Base-by-base conservation (phyloP, 2,797 vertebrate genomes). In the Lagocephalus sceleratus region DNA sequence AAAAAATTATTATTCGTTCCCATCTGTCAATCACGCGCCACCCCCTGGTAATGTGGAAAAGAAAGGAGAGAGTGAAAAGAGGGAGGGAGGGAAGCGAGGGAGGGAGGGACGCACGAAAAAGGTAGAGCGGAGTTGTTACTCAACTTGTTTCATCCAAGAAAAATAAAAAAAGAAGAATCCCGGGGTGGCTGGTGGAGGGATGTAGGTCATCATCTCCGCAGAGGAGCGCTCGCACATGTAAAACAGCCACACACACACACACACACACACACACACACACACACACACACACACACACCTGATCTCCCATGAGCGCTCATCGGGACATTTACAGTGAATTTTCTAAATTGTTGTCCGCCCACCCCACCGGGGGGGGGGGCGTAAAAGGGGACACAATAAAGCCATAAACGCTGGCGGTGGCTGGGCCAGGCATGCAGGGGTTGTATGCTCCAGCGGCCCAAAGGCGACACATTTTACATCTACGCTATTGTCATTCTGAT, bases 21-120 rank as follows among this genome's bases (percentile, higher is more conserved):
- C 91, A 90, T 91, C 91, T 92, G 91, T 92, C 91, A 92, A 92
- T 92, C 91, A 92, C 86, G 77, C 87, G 84, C 87, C 87, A 90
- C 89, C 90, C 91, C 88, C 89, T 91, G 87, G 90, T 91, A 89
- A 90, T 90, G 87, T 90, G 88, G 86, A 87, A 88, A 86, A 90
- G 84, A 90, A 88, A 88, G 87, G 81, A 71, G 85, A 54, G 82
- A 86, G 78, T 69, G 76, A 82, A 57, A 64, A 53, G 54, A 65
- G 67, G 70, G 76, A 76, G 73, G 81, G 60, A 74, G 82, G 65
- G 65, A 66, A 16, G 46, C 39, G 66, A 63, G 75, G 79, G 68
- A 78, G 82, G 77, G 78, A 76, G 78, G 71, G 76, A 79, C 80
- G 68, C 66, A 51, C 60, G 52, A 65, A 68, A 51, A 88, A 89